phyloP scores from a whole-genome alignment of 2,113 vertebrate species.

The Rhinopomastus cyanomelas region DNA sequence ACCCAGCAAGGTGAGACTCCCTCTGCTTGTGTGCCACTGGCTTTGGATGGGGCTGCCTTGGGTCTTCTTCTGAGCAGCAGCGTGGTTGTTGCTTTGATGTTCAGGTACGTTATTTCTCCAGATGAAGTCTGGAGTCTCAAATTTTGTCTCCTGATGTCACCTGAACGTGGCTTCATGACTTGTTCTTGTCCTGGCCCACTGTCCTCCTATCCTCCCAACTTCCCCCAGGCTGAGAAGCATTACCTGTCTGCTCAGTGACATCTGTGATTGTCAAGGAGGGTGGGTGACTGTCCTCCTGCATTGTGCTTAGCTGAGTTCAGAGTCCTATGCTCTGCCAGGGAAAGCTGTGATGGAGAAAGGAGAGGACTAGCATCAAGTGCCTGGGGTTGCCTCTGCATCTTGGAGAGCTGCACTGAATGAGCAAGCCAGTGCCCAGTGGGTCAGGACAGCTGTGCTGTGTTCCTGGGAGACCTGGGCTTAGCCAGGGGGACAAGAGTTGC shows the following conservation, averaged over 20 bases:
- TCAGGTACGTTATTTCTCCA: background rate
- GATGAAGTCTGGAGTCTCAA: background rate
- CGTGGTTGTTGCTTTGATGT: background rate
- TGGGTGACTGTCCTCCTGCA: background rate
- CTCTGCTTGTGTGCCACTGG: rapidly evolving
- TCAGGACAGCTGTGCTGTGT: background rate
- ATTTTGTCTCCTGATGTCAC: background rate
- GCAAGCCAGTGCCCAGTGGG: rapidly evolving
- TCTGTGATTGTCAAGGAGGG: background rate
- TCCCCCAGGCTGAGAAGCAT: background rate
- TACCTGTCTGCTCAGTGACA: background rate
- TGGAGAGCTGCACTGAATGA: background rate
- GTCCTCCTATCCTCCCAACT: background rate
- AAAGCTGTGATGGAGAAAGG: background rate
- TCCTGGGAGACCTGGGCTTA: background rate
- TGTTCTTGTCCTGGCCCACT: background rate
- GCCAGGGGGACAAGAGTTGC: background rate
- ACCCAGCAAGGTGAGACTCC: background rate
- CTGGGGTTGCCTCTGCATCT: background rate
- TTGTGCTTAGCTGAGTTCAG: background rate
- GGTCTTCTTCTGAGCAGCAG: background rate
- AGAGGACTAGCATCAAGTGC: background rate
- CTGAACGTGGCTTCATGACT: background rate
- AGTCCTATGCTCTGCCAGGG: background rate
- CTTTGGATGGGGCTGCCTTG: background rate